A percentile compares a stretch with the other conserved stretches of the same genome.
Evolutionary conservation across 2,888 invertebrate species (phyloP).

Genomic region (Eugnorisma glareosa): DNA sequence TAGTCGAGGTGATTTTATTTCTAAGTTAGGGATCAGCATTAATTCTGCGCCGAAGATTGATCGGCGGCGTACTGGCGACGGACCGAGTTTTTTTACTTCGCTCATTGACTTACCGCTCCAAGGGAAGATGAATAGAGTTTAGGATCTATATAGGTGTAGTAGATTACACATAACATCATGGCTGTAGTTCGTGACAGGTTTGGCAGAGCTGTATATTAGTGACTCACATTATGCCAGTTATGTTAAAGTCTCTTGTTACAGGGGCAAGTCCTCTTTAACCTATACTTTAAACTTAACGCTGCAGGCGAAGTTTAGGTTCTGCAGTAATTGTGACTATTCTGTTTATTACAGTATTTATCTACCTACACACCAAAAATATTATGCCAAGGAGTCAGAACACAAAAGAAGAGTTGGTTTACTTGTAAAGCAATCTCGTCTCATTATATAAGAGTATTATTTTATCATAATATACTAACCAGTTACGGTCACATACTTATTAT

Average conservation of each 20-base stretch:
- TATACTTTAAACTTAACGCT: neutral
- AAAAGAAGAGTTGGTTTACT: neutral
- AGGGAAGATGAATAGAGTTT: constrained; percentile 59
- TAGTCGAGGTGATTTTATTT: constrained; percentile 59
- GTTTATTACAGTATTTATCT: neutral
- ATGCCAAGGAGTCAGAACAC: neutral
- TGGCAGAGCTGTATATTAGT: neutral
- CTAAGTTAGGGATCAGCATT: constrained; percentile 61
- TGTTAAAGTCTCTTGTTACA: neutral
- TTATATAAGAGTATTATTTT: too few relatives aligned
- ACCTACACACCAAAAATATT: neutral
- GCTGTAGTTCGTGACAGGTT: neutral
- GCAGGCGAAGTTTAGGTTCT: neutral
- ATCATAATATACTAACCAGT: neutral
- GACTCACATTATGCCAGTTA: neutral
- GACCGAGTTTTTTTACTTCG: constrained; percentile 62
- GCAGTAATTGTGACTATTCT: neutral
- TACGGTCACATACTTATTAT: neutral
- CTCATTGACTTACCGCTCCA: constrained; percentile 70
- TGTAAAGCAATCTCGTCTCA: neutral
- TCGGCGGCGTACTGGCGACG: constrained; percentile 44
- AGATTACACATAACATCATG: neutral
- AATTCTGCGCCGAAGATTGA: constrained; percentile 63
- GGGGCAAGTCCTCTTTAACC: neutral
- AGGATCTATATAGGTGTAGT: constrained; percentile 29